Percentiles rank a stretch among this genome's conserved stretches.
Conservation (phyloP, 2,888 invertebrate genomes). For the Liodrosophila aerea region DNA sequence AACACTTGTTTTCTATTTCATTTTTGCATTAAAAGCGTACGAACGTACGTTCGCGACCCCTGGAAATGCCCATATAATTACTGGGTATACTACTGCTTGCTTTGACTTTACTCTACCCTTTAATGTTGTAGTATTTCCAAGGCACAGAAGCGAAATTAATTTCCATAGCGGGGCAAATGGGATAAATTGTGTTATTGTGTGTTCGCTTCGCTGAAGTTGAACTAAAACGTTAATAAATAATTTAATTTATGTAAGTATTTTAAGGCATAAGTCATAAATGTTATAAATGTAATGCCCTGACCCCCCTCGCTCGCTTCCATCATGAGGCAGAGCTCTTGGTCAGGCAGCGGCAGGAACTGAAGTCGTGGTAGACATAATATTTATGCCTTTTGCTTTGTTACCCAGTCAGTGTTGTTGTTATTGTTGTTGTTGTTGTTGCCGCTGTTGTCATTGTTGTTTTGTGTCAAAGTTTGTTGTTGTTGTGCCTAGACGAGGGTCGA, state of each 20-base stretch:
- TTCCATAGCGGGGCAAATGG: too few species aligned
- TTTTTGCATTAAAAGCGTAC: too few species aligned
- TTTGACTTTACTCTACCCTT: too few species aligned
- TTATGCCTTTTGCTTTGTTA: constrained; percentile 60
- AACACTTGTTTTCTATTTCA: too few species aligned
- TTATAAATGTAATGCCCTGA: constrained; percentile 40
- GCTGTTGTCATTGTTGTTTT: too few species aligned
- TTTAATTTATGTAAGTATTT: constrained; percentile 63
- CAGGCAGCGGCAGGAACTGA: constrained; percentile 24
- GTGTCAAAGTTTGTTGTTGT: constrained; percentile 30
- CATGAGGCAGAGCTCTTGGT: constrained; percentile 9
- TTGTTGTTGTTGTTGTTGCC: constrained; percentile 31
- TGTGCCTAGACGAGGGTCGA: constrained; percentile 63
- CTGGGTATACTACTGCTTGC: too few species aligned
- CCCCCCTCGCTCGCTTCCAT: not conserved
- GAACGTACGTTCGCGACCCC: too few species aligned
- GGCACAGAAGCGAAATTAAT: too few species aligned
- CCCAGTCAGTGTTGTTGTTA: constrained; percentile 49
- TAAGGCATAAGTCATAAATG: constrained; percentile 57
- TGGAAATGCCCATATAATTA: too few species aligned
- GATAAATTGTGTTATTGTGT: constrained; percentile 42
- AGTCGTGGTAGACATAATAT: constrained; percentile 49
- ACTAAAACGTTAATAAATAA: constrained; percentile 53
- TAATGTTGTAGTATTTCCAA: too few species aligned
- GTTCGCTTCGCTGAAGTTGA: constrained; percentile 21